Evolutionary conservation across 2,888 invertebrate species (phyloP).

Genomic region (Andrena praecox): DNA sequence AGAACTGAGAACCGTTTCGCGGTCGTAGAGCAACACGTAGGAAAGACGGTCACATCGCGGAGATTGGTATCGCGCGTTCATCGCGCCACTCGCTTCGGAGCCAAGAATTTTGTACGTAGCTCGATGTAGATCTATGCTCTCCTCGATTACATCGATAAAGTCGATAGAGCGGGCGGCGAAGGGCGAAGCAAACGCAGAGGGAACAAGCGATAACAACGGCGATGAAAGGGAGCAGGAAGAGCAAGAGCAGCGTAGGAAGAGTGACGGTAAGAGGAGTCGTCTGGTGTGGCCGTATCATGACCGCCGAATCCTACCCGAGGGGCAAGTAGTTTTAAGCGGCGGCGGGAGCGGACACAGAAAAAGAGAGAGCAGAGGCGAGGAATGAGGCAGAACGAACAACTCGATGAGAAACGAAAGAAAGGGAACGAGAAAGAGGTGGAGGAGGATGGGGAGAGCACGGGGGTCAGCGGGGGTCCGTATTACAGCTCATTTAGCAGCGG

Average conservation of each 20-base stretch:
- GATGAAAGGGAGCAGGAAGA: constrained; percentile 40
- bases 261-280: constrained; percentile 64
- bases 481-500: constrained; percentile 85
- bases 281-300: constrained; percentile 76
- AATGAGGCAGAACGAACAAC: constrained; percentile 21
- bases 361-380: constrained; percentile 47
- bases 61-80: neutral
- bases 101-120: no score
- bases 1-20: constrained; percentile 41
- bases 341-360: constrained; percentile 32
- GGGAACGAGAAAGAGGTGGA: constrained; percentile 35
- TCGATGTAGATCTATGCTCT: no score
- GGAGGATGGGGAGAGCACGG: constrained; percentile 42
- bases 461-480: constrained; percentile 83
- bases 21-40: neutral
- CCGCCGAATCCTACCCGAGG: constrained; percentile 62
- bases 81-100: no score
- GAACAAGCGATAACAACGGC: constrained; percentile 48
- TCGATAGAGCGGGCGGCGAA: neutral
- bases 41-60: neutral
- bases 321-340: constrained; percentile 60
- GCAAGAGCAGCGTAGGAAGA: constrained; percentile 44
- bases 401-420: constrained; percentile 26
- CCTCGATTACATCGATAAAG: constrained; percentile 13
- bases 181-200: constrained; percentile 14